Conservation (phyloP, 2,888 invertebrate species). For the Galerucella pusilla region DNA sequence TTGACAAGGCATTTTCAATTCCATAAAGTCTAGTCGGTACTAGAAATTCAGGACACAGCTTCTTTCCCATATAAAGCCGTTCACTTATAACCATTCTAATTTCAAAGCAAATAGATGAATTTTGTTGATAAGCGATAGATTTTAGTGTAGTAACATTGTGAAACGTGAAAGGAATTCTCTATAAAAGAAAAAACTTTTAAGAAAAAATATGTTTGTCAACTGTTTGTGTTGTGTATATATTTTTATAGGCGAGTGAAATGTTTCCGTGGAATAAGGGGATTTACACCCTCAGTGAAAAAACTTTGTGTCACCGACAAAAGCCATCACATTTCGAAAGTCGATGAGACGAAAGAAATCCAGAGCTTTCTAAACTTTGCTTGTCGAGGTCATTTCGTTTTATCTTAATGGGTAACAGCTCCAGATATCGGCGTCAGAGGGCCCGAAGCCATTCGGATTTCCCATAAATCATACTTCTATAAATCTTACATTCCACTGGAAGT, state of each 20-base stretch:
- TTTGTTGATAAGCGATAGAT: no score
- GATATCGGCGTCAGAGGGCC: conserved; percentile 38
- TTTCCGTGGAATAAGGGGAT: conserved; percentile 32
- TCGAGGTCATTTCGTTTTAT: conserved; percentile 39
- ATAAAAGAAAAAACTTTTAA: no score
- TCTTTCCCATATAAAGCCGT: no score
- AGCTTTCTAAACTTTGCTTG: conserved; percentile 35
- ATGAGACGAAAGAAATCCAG: conserved; percentile 38
- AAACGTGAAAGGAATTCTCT: no score
- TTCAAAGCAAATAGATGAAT: no score
- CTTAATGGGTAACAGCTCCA: conserved; percentile 40
- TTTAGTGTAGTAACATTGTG: no score
- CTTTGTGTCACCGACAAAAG: conserved; percentile 29
- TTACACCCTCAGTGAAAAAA: conserved; percentile 30
- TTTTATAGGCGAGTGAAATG: conserved; percentile 28
- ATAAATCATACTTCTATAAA: conserved; percentile 59
- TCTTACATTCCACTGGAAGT: conserved; percentile 51
- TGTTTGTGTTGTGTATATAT: conserved; percentile 26
- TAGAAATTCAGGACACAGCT: no score
- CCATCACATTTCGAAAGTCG: conserved; percentile 36
- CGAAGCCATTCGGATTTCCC: conserved; percentile 51
- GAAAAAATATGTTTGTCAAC: conserved; percentile 1
- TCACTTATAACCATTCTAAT: no score
- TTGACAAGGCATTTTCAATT: no score
- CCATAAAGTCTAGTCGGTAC: no score